A percentile compares a stretch with the other conserved stretches of the same genome.
Conservation (phyloP, 2,888 invertebrate species). For the Monopis laevigella region DNA sequence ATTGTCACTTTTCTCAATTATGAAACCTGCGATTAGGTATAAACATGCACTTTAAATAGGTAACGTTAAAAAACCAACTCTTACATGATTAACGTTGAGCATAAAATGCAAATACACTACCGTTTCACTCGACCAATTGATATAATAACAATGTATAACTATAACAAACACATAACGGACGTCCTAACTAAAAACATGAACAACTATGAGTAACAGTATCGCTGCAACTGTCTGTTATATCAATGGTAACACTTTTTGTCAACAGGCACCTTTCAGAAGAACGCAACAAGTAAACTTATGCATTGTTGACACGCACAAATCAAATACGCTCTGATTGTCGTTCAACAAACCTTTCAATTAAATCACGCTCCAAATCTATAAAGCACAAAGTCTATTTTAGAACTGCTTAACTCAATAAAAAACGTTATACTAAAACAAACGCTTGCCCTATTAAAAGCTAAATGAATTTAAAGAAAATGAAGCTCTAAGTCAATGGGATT, state of each 20-base stretch:
- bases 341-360: neutral
- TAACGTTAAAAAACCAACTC: no score
- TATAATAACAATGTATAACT: no score
- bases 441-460: neutral
- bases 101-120: no score
- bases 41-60: no score
- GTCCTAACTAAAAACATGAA: no score
- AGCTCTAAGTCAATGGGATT: neutral
- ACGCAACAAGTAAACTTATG: slow-evolving; percentile 4
- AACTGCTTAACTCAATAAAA: no score
- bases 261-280: neutral
- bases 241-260: slow-evolving; percentile 1
- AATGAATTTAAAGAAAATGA: neutral
- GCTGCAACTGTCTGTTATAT: neutral
- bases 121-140: no score
- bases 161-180: no score
- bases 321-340: slow-evolving; percentile 9
- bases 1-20: no score
- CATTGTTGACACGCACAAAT: neutral
- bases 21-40: no score
- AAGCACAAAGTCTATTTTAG: neutral
- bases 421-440: neutral
- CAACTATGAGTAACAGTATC: neutral
- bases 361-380: neutral
- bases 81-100: no score